Evolutionary conservation across 1,140 invertebrate species (phyloP), one percentile per base, ranked within the genome.

Genomic region (Conus ventricosus): DNA sequence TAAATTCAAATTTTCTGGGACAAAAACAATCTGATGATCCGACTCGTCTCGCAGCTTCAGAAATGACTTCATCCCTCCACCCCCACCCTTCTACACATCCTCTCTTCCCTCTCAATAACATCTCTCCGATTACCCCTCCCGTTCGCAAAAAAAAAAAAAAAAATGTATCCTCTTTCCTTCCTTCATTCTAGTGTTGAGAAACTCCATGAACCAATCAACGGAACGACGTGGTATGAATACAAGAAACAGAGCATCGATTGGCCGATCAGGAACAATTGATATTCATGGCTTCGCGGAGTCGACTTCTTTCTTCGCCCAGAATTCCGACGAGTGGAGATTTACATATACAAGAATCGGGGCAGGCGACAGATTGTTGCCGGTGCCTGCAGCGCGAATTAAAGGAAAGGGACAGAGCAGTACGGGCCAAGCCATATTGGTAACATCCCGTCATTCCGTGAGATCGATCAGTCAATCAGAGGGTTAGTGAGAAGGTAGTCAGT

Each of bases 231-330:
- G 67, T n/a, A 71, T n/a, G 67, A 71, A 71, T 71, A n/a, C 67
- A 6, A 71, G 13, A 71, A 71, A 71, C 67, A 71, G 6, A n/a
- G 17, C 67, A 71, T 71, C 67, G 67, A 71, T 71, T 71, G 67
- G 13, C 67, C 10, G 67, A 71, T 71, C 67, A 71, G 20, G 23
- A 71, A 71, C 13, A 71, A 71, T 23, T 71, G 67, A 23, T 20
- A 71, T 71, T 71, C 67, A 71, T 71, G 11, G 67, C 67, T 71
- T 71, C 67, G 67, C 20, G 67, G 67, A 71, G 67, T 71, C 67
- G 13, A 20, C 17, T 63, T 63, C 60, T 63, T 11, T 71, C 7
- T 6, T 71, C 67, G 11, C 67, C 67, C 67, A 13, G 67, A 71
- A 71, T 23, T 13, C 67, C 13, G 13, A 7, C 13, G 67, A 23